These are phyloP conservation scores for Spicauda simplicius DNA, from an alignment of 2,888 invertebrate genomes.

Conservation along the genomic window DNA sequence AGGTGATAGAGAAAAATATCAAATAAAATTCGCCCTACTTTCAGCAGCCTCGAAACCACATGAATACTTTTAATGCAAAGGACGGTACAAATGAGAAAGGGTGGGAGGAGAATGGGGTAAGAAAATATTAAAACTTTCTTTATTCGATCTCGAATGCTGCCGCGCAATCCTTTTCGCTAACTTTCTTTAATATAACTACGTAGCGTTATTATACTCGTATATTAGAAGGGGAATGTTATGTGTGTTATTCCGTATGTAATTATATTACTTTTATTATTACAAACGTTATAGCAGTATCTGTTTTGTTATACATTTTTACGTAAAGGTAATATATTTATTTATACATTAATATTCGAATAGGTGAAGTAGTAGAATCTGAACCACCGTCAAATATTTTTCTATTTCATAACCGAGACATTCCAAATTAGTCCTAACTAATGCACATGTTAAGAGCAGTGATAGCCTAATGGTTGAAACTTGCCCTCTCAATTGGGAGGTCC, in stretches of 20 bases:
- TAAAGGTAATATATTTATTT: no score
- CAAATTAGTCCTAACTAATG: no score
- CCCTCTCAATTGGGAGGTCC: no score
- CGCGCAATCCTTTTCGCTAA: constrained; percentile 63
- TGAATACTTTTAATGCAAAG: constrained; percentile 51
- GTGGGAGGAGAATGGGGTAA: constrained; percentile 51
- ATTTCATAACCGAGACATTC: no score
- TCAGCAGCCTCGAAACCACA: constrained; percentile 38
- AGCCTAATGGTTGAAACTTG: no score
- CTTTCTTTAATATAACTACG: constrained; percentile 58
- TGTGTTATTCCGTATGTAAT: not conserved
- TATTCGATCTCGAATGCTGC: constrained; percentile 60
- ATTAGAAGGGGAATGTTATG: not conserved
- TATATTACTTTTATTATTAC: not conserved
- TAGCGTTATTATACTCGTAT: not conserved
- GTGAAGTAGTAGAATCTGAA: no score
- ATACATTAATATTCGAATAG: no score
- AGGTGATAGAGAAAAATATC: constrained; percentile 22
- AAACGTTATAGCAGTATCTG: not conserved
- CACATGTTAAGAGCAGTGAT: no score
- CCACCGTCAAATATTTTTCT: no score
- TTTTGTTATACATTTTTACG: not conserved
- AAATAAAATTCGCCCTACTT: constrained; percentile 39
- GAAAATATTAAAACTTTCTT: constrained; percentile 68
- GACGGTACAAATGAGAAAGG: constrained; percentile 57